Base-by-base conservation (phyloP, 1,140 invertebrate species). In the Papilio xuthus region DNA sequence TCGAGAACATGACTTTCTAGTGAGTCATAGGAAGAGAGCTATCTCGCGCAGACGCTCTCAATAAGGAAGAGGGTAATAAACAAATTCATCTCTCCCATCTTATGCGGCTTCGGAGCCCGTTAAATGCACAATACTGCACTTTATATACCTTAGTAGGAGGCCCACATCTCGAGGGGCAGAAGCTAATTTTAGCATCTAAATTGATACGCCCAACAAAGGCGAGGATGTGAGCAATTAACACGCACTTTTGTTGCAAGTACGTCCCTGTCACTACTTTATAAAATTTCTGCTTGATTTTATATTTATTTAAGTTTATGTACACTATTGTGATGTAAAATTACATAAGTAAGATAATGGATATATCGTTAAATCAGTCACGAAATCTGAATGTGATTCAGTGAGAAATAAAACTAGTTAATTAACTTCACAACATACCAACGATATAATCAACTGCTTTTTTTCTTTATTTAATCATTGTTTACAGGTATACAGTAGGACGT, bases 41-140 rank as follows among this genome's bases (percentile, higher is more conserved):
- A 93, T 93, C 92, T 91, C 84, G 86, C 86, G 83, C 92, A 92
- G 90, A 93, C 92, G 90, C 85, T 92, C 91, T 91, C 92, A 94
- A 94, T 94, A 92, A 94, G 92, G 92, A 94, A 94, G 91, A 90
- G 89, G 90, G 90, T 90, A 94, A 94, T 94, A 94, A 94, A 94
- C 90, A 91, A 93, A 94, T 93, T 93, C 92, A 94, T 91, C 92
- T 92, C 90, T 89, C 88, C 85, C 89, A 91, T 93, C 91, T 93
- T 92, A 92, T 90, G 90, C 88, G 89, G 90, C 91, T 91, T 88
- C 86, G 86, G 84, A 81, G 90, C 83, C 89, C 88, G 91, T 92
- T 93, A 91, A 93, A 92, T 90, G 91, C 91, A 92, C 91, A 93
- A 93, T 93, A 89, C 91, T 93, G 92, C 90, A 92, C 89, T 93